phyloP scores from a whole-genome alignment of 2,797 vertebrate species.

The Leptoclinus maculatus region DNA sequence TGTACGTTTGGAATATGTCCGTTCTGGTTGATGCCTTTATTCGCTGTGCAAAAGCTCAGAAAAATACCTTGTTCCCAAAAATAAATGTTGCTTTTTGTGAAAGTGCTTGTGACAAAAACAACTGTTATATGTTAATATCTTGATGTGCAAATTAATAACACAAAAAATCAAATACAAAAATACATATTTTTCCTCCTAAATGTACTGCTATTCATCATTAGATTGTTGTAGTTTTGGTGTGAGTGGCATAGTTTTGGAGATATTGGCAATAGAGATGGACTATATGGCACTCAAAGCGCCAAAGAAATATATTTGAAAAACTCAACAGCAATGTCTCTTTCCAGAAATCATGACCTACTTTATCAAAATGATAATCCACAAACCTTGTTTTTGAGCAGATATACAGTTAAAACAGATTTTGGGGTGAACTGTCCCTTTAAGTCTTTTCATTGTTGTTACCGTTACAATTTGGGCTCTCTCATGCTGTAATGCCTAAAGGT shows the following conservation, averaged over 20 bases:
- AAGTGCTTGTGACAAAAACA: background rate
- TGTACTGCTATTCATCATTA: too few species aligned
- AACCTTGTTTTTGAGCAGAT: background rate
- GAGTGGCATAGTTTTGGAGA: background rate
- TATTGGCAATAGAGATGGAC: background rate
- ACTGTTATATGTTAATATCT: background rate
- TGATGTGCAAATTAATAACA: background rate
- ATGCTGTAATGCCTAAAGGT: conserved; percentile 1
- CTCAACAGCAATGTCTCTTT: background rate
- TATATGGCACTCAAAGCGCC: too few species aligned
- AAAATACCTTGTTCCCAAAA: too few species aligned
- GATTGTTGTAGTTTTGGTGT: too few species aligned
- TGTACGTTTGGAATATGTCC: background rate
- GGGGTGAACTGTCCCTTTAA: background rate
- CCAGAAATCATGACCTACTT: background rate
- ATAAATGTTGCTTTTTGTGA: background rate
- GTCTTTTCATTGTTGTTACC: conserved; percentile 3
- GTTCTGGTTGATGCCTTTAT: background rate
- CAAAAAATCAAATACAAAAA: too few species aligned
- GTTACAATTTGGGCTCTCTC: conserved; percentile 4
- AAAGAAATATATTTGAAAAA: background rate
- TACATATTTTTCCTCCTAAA: background rate
- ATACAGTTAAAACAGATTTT: background rate
- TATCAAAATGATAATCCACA: background rate
- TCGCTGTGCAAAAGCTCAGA: background rate